Conservation (phyloP, 2,888 invertebrate genomes). For the Campaea margaritaria region DNA sequence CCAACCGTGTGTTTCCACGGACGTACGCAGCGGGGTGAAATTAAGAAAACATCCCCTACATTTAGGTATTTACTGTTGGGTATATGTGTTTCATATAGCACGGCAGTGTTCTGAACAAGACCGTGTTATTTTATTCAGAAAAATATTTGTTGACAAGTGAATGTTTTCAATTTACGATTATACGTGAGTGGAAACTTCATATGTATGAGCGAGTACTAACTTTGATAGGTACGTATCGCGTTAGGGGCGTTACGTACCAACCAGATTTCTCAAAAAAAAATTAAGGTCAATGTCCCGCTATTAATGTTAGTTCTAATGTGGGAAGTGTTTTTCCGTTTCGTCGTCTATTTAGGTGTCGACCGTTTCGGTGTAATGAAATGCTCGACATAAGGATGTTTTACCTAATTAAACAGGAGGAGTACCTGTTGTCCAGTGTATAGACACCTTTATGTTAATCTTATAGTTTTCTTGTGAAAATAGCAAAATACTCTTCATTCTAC, state of each 20-base stretch:
- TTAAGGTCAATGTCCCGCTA: no score
- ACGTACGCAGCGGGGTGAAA: slow-evolving; percentile 80
- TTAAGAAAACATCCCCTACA: slow-evolving; percentile 83
- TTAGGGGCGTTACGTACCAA: no score
- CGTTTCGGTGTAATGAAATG: slow-evolving; percentile 51
- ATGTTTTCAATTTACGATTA: no score
- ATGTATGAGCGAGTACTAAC: no score
- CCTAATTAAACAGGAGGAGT: slow-evolving; percentile 60
- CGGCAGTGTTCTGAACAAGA: no score
- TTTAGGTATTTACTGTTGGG: slow-evolving; percentile 52
- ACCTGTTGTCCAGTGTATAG: slow-evolving; percentile 26
- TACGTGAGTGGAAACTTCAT: no score
- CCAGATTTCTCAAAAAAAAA: no score
- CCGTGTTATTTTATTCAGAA: not conserved
- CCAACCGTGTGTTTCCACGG: slow-evolving; percentile 53
- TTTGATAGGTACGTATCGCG: no score
- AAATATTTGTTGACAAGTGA: no score
- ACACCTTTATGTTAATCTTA: not conserved
- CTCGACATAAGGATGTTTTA: slow-evolving; percentile 49
- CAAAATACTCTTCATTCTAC: not conserved
- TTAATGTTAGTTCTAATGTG: no score
- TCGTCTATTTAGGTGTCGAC: slow-evolving; percentile 37
- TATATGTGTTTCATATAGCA: slow-evolving; percentile 18
- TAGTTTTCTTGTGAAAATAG: not conserved
- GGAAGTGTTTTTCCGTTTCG: slow-evolving; percentile 11